These are phyloP conservation scores for Machaerirhynchus nigripectus DNA, from an alignment of 2,113 vertebrate species.

Conservation along the genomic window DNA sequence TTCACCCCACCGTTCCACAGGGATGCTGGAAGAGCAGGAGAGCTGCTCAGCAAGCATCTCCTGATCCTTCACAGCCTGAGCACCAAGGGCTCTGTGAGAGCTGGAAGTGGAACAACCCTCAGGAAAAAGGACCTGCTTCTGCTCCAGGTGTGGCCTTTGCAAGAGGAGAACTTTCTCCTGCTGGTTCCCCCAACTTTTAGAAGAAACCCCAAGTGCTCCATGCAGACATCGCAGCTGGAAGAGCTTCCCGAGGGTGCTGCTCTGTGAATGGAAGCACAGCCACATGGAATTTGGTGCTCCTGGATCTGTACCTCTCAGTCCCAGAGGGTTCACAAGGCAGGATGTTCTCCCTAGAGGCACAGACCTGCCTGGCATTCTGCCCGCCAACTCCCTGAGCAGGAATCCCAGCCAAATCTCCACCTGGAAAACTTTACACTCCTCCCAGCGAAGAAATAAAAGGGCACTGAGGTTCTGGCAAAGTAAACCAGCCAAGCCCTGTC, in stretches of 20 bases:
- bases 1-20: background rate
- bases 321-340: background rate
- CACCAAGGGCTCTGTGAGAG: background rate
- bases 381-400: accelerated
- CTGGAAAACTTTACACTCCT: background rate
- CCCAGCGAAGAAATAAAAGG: background rate
- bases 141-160: background rate
- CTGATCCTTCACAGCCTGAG: background rate
- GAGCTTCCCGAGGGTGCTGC: background rate
- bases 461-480: background rate
- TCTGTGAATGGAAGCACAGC: background rate
- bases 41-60: too few species aligned
- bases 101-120: background rate
- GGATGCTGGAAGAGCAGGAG: background rate
- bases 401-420: background rate
- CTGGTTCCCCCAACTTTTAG: background rate
- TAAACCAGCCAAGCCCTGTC: background rate
- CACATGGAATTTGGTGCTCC: background rate
- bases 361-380: background rate
- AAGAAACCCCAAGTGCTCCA: background rate
- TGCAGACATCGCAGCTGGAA: background rate
- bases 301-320: background rate
- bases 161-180: background rate
- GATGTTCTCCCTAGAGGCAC: background rate
- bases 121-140: background rate